Conservation (phyloP, 1,140 invertebrate species). For the Capitella teleta region DNA sequence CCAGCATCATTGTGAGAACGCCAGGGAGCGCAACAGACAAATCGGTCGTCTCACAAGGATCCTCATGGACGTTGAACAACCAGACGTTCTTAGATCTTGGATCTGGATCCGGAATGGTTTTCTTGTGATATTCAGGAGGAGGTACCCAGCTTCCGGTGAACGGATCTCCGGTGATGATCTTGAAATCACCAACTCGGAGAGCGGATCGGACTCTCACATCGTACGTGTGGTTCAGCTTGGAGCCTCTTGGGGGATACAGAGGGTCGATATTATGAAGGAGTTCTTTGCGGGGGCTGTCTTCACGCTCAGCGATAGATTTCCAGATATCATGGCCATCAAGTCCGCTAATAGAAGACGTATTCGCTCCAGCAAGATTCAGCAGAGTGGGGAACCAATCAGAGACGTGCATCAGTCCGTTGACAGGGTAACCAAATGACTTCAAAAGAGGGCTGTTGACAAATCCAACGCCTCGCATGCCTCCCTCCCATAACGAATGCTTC, state of each 20-base stretch:
- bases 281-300: slow-evolving; percentile 18
- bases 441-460: slow-evolving; percentile 33
- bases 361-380: slow-evolving; percentile 21
- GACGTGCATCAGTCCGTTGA: slow-evolving; percentile 27
- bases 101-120: neutral
- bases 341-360: slow-evolving; percentile 18
- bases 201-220: slow-evolving; percentile 17
- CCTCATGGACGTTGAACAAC: slow-evolving; percentile 14
- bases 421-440: slow-evolving; percentile 10
- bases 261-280: slow-evolving; percentile 23
- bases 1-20: slow-evolving; percentile 8
- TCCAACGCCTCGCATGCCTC: slow-evolving; percentile 38
- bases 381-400: slow-evolving; percentile 39
- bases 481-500: slow-evolving; percentile 46
- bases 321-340: slow-evolving; percentile 30
- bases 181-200: slow-evolving; percentile 18
- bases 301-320: slow-evolving; percentile 22
- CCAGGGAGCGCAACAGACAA: slow-evolving; percentile 6
- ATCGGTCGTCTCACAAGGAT: slow-evolving; percentile 11
- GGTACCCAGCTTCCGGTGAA: slow-evolving; percentile 10
- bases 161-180: slow-evolving; percentile 21
- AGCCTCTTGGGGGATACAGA: slow-evolving; percentile 6
- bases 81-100: slow-evolving; percentile 8
- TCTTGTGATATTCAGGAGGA: neutral
- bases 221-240: slow-evolving; percentile 7